Evolutionary conservation across 2,113 vertebrate species (phyloP).

Genomic region (Clarias gariepinus): DNA sequence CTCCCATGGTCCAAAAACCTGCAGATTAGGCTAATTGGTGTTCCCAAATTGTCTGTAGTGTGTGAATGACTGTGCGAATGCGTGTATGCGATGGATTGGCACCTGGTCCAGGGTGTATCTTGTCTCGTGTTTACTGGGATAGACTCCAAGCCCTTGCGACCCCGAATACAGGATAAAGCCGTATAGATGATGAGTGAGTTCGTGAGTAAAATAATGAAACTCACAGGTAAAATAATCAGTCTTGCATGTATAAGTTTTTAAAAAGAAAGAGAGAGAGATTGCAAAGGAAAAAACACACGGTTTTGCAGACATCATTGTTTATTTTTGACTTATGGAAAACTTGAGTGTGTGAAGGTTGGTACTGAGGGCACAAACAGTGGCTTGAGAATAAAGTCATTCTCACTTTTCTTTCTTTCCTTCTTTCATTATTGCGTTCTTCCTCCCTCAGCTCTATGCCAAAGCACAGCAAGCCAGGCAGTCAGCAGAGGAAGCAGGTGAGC

Average conservation of each 20-base stretch:
- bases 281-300: not conserved
- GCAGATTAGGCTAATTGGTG: no score
- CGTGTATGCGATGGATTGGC: no score
- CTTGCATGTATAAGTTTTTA: not conserved
- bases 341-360: not conserved
- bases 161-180: no score
- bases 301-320: not conserved
- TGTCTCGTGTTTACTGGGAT: no score
- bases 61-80: no score
- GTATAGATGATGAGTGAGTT: no score
- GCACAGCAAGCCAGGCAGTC: constrained; percentile 85
- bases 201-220: no score
- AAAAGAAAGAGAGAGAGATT: not conserved
- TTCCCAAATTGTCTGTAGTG: no score
- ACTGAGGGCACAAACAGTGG: not conserved
- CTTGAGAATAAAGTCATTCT: not conserved
- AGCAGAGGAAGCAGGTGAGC: constrained; percentile 86
- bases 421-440: not conserved
- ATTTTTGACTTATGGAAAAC: not conserved
- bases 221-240: not conserved
- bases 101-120: no score
- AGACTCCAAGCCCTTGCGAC: no score
- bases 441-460: constrained; percentile 81
- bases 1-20: no score
- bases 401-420: not conserved